Evolutionary conservation across 2,888 invertebrate species (phyloP), one percentile per base, ranked within the genome.

Genomic region (Agonopterix arenella): DNA sequence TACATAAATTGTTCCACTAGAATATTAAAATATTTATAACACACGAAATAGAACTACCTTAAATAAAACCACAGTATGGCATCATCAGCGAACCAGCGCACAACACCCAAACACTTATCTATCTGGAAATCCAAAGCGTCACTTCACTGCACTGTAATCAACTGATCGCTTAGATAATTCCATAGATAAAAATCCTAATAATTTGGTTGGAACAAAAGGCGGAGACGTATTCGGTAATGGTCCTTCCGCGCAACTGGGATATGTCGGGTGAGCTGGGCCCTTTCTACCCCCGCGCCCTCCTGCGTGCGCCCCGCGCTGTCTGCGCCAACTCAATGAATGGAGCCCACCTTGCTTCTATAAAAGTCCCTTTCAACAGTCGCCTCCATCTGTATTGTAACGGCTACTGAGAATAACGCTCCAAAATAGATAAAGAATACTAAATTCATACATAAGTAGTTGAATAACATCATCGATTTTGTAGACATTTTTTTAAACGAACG

Each of bases 271-370:
- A 73, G 76, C 76, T 74, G 73, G 71, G 69, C 66, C 58, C 59
- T 56, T 55, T 52, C 62, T 60, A 55, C 54, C 64, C 54, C 64
- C 8, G 8, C n/a, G 43, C 43, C 43, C 43, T 48, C 60, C 55
- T 51, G 52, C 59, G 49, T 56, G 53, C 66, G 61, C 58, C 73
- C 78, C 84, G 81, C 84, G 80, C 84, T 73, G 76, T 77, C 80
- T 81, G 78, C 73, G 73, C 71, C 64, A 60, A 65, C 66, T 81
- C 83, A 75, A 89, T 89, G 88, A 89, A 89, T 89, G 88, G 73
- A 77, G 48, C 61, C 62, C 68, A 59, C 75, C 72, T 64, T 59
- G 66, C 66, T 73, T 64, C 68, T 68, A 65, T 70, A 72, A 62
- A 76, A 76, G 73, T 77, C 69, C 61, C 68, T 76, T 67, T 66